Evolutionary conservation across 2,888 invertebrate species (phyloP).

Genomic region (Anaspis maculata): DNA sequence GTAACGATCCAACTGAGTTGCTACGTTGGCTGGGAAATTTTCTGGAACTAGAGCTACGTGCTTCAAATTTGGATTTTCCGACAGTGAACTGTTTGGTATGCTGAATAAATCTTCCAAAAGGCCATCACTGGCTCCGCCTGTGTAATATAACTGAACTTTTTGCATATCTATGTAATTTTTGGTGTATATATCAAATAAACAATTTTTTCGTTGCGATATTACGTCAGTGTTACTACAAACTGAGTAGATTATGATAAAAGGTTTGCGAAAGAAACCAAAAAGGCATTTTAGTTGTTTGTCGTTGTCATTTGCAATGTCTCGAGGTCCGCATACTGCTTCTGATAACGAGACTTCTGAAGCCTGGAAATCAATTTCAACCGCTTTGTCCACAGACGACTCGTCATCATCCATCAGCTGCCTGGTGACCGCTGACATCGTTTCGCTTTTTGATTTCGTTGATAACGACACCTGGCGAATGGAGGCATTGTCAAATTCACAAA

Average conservation of each 20-base stretch:
- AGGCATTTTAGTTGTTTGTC: slow-evolving; percentile 35
- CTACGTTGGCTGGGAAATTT: slow-evolving; percentile 42
- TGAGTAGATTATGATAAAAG: slow-evolving; percentile 48
- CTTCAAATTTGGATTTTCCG: slow-evolving; percentile 31
- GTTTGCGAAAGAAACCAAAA: slow-evolving; percentile 29
- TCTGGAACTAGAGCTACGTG: slow-evolving; percentile 45
- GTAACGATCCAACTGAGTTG: slow-evolving; percentile 47
- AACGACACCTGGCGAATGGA: background rate
- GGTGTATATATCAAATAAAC: slow-evolving; percentile 31
- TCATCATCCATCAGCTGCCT: no score
- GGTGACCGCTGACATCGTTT: no score
- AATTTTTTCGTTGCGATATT: slow-evolving; percentile 37
- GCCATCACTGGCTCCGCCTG: slow-evolving; percentile 27
- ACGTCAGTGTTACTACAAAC: slow-evolving; percentile 49
- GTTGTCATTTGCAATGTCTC: slow-evolving; percentile 25
- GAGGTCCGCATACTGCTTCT: slow-evolving; percentile 22
- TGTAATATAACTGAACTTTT: slow-evolving; percentile 32
- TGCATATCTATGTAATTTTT: slow-evolving; percentile 28
- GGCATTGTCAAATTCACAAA: slow-evolving; percentile 12
- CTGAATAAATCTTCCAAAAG: slow-evolving; percentile 29
- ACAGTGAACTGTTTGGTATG: slow-evolving; percentile 14
- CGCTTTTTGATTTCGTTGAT: background rate
- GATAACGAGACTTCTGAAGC: no score
- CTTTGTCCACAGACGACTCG: no score
- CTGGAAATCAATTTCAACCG: no score